These are phyloP conservation scores for Ophion slaviceki DNA, from an alignment of 2,888 invertebrate species.

Conservation along the genomic window DNA sequence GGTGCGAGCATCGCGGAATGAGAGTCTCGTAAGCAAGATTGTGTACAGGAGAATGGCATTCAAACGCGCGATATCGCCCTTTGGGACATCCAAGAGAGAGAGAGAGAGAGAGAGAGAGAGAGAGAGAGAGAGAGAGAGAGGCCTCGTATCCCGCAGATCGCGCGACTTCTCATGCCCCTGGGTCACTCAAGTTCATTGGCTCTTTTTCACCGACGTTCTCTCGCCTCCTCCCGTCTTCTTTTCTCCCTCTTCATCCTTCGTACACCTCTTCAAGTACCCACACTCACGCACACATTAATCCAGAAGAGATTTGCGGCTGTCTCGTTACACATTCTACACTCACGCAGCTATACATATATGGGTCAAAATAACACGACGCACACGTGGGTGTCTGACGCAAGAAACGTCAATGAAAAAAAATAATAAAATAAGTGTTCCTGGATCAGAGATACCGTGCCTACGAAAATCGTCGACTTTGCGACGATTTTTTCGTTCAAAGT, in stretches of 20 bases:
- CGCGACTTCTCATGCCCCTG: conserved; percentile 64
- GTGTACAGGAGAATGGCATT: conserved; percentile 11
- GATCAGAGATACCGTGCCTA: neutral
- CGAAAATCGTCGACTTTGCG: neutral
- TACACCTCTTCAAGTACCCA: neutral
- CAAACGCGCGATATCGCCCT: conserved; percentile 28
- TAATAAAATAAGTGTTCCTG: neutral
- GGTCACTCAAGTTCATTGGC: conserved; percentile 80
- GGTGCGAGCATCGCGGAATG: neutral
- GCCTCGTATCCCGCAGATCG: conserved; percentile 55
- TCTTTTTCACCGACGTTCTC: conserved; percentile 74
- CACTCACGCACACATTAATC: neutral
- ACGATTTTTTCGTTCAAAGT: neutral
- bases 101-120: conserved; percentile 7
- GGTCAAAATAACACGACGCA: conserved; percentile 12
- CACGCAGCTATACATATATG: neutral
- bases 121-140: neutral
- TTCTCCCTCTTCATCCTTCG: conserved; percentile 2
- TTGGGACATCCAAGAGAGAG: conserved; percentile 23
- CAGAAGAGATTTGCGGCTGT: neutral
- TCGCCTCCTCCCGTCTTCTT: conserved; percentile 48
- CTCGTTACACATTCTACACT: conserved; percentile 1
- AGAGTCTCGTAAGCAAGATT: neutral
- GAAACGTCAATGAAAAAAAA: neutral
- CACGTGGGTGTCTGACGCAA: neutral